phyloP scores from a whole-genome alignment of 2,113 vertebrate species.

The Bucco capensis region DNA sequence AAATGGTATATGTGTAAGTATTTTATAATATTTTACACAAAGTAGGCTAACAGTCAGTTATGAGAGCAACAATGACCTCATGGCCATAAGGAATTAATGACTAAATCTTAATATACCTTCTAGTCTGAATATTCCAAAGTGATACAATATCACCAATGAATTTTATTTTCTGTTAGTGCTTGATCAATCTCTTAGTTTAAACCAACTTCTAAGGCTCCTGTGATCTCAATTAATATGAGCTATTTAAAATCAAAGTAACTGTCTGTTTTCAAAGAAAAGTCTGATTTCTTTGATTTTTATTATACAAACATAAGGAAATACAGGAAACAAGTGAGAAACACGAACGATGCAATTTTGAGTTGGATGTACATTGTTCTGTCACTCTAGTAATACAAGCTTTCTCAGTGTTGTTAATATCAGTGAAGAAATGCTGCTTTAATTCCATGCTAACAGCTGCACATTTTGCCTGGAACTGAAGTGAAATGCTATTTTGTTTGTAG shows the following conservation, averaged over 20 bases:
- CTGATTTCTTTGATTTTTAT: background rate
- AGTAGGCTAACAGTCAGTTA: background rate
- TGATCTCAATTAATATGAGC: background rate
- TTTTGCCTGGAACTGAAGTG: background rate
- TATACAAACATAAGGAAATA: background rate
- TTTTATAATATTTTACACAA: background rate
- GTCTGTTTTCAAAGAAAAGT: background rate
- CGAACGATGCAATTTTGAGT: background rate
- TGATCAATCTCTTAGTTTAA: background rate
- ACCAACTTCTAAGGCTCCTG: background rate
- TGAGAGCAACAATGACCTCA: background rate
- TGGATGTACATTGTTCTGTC: background rate
- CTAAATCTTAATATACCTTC: background rate
- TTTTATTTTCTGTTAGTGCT: background rate
- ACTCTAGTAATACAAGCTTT: background rate
- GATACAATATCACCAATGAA: background rate
- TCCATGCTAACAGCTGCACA: background rate
- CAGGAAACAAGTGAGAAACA: background rate
- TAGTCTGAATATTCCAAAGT: background rate
- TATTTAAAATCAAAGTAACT: background rate
- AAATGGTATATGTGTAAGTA: background rate
- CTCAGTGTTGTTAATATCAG: accelerated
- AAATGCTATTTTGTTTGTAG: background rate
- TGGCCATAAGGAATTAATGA: background rate
- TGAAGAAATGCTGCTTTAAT: background rate